Conservation (phyloP, 1,140 invertebrate genomes). For the Drosophila subpulchrella region DNA sequence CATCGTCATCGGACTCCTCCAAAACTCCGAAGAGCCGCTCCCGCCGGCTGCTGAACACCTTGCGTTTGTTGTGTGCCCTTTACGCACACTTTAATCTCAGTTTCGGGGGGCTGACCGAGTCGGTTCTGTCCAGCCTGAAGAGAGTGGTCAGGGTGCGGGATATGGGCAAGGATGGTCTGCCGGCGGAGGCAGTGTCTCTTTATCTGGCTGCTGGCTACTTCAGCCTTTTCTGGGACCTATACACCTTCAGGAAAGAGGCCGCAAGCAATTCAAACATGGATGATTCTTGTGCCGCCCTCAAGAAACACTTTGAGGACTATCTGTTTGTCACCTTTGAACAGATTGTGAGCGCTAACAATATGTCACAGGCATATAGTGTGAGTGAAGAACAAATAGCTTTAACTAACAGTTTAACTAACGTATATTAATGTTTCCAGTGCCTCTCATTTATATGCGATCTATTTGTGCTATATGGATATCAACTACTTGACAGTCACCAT, state of each 20-base stretch:
- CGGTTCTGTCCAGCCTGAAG: conserved; percentile 18
- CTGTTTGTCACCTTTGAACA: neutral
- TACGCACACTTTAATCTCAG: conserved; percentile 42
- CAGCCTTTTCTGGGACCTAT: conserved; percentile 41
- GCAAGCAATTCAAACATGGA: neutral
- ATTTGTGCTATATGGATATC: conserved; percentile 27
- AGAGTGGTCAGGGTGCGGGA: neutral
- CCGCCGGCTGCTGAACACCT: conserved; percentile 1
- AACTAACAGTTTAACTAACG: neutral
- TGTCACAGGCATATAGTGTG: neutral
- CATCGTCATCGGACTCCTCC: neutral
- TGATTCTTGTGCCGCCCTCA: conserved; percentile 1
- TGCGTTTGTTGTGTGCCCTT: conserved; percentile 33
- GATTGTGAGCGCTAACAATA: neutral
- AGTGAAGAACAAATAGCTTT: neutral
- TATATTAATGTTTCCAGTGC: conserved; percentile 4
- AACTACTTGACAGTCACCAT: neutral
- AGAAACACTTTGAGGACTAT: conserved; percentile 20
- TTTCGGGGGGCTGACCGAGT: conserved; percentile 13
- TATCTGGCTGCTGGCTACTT: conserved; percentile 38
- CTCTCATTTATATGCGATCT: conserved; percentile 52
- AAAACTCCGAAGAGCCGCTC: neutral
- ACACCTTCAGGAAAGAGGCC: neutral
- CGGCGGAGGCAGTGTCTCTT: neutral
- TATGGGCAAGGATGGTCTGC: neutral